A percentile compares a stretch with the other conserved stretches of the same genome.
Evolutionary conservation across 2,888 invertebrate species (phyloP).

Genomic region (Fabriciana adippe): DNA sequence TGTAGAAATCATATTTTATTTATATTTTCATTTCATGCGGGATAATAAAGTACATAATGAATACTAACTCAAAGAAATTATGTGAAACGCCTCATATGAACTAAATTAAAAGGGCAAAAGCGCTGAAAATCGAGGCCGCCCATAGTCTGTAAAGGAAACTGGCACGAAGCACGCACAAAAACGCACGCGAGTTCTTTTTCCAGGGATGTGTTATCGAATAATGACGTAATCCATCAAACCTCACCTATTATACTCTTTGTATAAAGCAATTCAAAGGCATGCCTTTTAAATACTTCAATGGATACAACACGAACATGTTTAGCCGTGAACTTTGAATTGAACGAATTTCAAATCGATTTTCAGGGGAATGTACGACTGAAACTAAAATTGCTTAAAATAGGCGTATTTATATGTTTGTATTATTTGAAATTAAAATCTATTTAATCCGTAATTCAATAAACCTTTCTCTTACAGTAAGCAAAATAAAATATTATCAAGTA

Average conservation of each 20-base stretch:
- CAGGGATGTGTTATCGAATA: conserved; percentile 20
- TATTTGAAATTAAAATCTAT: too few species aligned
- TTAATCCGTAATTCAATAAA: too few species aligned
- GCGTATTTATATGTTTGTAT: too few species aligned
- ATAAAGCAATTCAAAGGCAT: neutral
- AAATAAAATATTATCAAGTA: too few species aligned
- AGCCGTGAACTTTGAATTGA: conserved; percentile 19
- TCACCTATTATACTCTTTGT: conserved; percentile 15
- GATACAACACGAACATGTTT: conserved; percentile 1
- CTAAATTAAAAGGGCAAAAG: conserved; percentile 73
- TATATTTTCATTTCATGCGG: neutral
- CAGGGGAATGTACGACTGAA: conserved; percentile 11
- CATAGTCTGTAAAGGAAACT: conserved; percentile 69
- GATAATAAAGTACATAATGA: neutral
- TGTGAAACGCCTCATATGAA: conserved; percentile 58
- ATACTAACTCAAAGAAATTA: conserved; percentile 27
- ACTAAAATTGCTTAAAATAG: too few species aligned
- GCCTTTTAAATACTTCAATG: conserved; percentile 10
- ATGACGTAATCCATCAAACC: conserved; percentile 3
- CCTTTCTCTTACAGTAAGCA: too few species aligned
- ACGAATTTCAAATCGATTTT: conserved; percentile 19
- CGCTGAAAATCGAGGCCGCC: conserved; percentile 75
- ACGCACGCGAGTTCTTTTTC: conserved; percentile 66
- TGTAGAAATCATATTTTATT: too few species aligned
- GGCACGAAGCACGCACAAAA: conserved; percentile 72